These are phyloP conservation scores for Suncus etruscus DNA, from an alignment of 2,113 vertebrate genomes.

Conservation along the genomic window DNA sequence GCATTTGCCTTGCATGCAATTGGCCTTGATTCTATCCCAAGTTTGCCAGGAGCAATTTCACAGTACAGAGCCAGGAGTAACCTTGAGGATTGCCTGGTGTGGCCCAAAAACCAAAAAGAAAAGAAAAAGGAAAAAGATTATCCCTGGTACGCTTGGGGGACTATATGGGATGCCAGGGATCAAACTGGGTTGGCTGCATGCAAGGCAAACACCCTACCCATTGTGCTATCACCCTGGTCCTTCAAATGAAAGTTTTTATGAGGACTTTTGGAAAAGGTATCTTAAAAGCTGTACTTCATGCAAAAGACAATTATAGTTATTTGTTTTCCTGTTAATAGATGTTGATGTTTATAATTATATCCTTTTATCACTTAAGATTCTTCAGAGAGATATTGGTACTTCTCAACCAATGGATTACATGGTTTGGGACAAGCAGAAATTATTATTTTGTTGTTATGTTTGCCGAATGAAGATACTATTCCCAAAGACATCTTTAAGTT, in stretches of 20 bases:
- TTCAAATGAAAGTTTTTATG: not conserved
- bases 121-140: too few species aligned
- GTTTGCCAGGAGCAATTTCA: too few species aligned
- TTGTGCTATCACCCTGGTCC: too few species aligned
- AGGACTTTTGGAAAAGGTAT: constrained; percentile 51
- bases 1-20: too few species aligned
- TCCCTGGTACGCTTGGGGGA: too few species aligned
- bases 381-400: constrained; percentile 94
- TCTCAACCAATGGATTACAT: constrained; percentile 95
- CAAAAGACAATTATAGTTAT: constrained; percentile 44
- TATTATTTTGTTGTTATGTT: constrained; percentile 92
- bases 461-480: constrained; percentile 92
- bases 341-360: constrained; percentile 64
- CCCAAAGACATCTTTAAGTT: constrained; percentile 94
- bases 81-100: too few species aligned
- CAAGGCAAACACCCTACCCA: too few species aligned
- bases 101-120: too few species aligned
- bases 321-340: constrained; percentile 51
- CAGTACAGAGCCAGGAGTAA: too few species aligned
- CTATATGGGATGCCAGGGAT: too few species aligned
- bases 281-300: constrained; percentile 50
- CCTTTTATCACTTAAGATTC: constrained; percentile 88
- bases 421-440: constrained; percentile 96
- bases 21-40: too few species aligned
- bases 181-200: too few species aligned